Base-by-base conservation (phyloP, 2,888 invertebrate genomes). In the Tetragnatha montana region DNA sequence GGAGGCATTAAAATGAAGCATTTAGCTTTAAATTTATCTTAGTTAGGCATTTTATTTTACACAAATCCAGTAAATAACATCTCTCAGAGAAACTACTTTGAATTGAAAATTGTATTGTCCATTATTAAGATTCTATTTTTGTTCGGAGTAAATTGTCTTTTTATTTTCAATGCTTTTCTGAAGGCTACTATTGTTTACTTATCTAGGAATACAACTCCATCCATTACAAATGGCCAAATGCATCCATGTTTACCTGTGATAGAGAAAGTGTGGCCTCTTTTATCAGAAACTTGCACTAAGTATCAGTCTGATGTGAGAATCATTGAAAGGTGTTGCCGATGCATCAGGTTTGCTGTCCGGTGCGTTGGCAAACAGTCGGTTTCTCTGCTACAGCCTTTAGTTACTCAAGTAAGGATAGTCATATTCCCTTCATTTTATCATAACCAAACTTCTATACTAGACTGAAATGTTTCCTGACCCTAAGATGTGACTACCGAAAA, bases 301-400 rank as follows among this genome's bases (percentile, higher is more conserved):
- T 98, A 95, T 93, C 96, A 96, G 93, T 93, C 94, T n/a, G 97
- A 98, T 94, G 94, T 96, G 14, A 95, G 98, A 91, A 95, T 98
- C 71, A 97, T 98, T 95, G 99, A 99, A 94, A 95, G 98, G 92
- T 96, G 96, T 93, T 98, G 98, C 93, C 96, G 99, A 86, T 96
- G 97, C 92, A 95, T 98, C 91, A 95, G 98, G 80, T 99, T 98
- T 94, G 96, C 96, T 87, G 95, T 99, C 89, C 95, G 99, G 89
- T 97, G 97, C 93, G 95, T 97, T 70, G 96, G 97, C 81, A 95
- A 95, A 92, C 96, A 96, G 93, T 96, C 96, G 0, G 95, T 95
- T 35, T 95, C 95, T 83, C 95, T 99, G 81, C 95, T 98, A 74
- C 96, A 96, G 91, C 96, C 96, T 73, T 94, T 99, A 88, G 97